These are phyloP conservation scores for Troilus luridus DNA, from an alignment of 2,888 invertebrate genomes.

Conservation along the genomic window DNA sequence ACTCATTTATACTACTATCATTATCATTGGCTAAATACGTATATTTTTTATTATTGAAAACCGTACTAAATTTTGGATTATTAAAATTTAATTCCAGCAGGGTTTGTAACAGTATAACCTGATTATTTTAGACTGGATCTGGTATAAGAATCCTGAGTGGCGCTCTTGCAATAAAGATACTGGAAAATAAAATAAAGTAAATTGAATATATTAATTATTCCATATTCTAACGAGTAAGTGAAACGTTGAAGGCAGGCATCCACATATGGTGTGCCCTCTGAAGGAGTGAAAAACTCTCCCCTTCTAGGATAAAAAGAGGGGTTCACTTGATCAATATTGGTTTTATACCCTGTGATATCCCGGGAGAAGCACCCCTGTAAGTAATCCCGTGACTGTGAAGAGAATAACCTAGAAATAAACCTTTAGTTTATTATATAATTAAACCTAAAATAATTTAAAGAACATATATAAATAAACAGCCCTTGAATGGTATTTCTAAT, in stretches of 20 bases:
- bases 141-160: too few relatives aligned
- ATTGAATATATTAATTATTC: neutral
- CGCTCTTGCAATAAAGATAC: too few relatives aligned
- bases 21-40: too few relatives aligned
- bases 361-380: neutral
- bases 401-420: neutral
- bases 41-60: too few relatives aligned
- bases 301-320: slow-evolving; percentile 18
- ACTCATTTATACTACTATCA: too few relatives aligned
- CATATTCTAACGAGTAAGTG: neutral
- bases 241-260: neutral
- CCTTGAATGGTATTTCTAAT: neutral
- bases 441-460: neutral
- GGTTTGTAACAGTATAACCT: too few relatives aligned
- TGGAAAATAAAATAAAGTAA: neutral
- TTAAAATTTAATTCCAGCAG: too few relatives aligned
- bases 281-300: slow-evolving; percentile 22
- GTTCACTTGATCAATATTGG: slow-evolving; percentile 38
- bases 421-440: neutral
- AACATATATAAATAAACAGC: neutral
- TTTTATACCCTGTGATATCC: neutral
- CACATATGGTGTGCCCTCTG: neutral
- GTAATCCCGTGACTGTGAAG: neutral
- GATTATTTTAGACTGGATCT: too few relatives aligned
- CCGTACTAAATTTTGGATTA: too few relatives aligned